Conservation (phyloP, 2,797 vertebrate species). For the Avahi laniger region DNA sequence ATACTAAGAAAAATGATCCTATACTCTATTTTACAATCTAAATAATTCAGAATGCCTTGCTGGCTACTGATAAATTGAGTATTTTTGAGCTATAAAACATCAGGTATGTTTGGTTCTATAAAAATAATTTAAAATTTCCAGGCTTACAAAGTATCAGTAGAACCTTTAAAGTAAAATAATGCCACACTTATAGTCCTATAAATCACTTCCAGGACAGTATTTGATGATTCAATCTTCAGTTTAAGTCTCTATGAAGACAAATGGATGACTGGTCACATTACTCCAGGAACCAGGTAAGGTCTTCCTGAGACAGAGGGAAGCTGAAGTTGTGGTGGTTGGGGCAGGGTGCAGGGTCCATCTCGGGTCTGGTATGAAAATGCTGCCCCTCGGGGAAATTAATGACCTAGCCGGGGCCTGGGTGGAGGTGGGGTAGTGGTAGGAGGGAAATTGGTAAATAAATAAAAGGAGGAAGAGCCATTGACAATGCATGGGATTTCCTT, state of each 20-base stretch:
- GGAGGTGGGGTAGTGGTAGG: neutral
- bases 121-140: slow-evolving; percentile 8
- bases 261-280: fast-evolving
- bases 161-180: neutral
- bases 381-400: neutral
- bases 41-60: neutral
- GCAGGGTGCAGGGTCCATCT: neutral
- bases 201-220: neutral
- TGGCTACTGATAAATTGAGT: neutral
- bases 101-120: neutral
- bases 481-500: neutral
- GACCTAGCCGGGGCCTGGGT: neutral
- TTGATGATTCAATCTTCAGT: neutral
- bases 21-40: neutral
- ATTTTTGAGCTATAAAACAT: neutral
- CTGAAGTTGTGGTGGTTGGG: neutral
- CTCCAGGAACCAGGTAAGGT: neutral
- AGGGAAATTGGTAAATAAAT: neutral
- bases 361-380: neutral
- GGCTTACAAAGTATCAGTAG: neutral
- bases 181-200: neutral
- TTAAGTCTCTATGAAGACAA: neutral
- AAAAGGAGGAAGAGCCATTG: neutral
- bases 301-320: neutral
- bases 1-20: neutral